These are phyloP conservation scores for Halotydeus destructor DNA, from an alignment of 1,140 invertebrate species.

Conservation along the genomic window DNA sequence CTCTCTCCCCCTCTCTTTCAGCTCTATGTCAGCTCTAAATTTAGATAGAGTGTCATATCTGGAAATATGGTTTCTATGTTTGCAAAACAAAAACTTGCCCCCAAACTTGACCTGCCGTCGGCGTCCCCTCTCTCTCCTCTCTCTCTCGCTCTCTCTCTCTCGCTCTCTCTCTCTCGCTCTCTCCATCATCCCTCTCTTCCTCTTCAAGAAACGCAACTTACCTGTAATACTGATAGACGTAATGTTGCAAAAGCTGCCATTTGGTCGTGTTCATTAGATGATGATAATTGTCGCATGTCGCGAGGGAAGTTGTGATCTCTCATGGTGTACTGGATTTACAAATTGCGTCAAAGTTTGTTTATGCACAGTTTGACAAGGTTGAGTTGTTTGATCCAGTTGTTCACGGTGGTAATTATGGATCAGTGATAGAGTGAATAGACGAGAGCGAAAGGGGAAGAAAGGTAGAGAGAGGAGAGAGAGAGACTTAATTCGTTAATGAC, in stretches of 20 bases:
- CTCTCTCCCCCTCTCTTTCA: too few species aligned
- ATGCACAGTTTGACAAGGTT: too few species aligned
- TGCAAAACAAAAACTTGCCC: background rate
- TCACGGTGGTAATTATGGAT: too few species aligned
- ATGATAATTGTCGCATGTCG: constrained; percentile 13
- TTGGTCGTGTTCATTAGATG: constrained; percentile 15
- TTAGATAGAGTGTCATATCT: too few species aligned
- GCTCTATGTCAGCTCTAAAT: too few species aligned
- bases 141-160: too few species aligned
- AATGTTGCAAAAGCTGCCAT: constrained; percentile 17
- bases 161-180: too few species aligned
- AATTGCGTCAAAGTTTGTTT: too few species aligned
- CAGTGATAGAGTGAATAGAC: constrained; percentile 12
- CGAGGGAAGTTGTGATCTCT: constrained; percentile 15
- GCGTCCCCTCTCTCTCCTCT: too few species aligned
- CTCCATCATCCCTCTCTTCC: too few species aligned
- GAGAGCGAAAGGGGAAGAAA: background rate
- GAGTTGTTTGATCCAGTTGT: too few species aligned
- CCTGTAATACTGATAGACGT: constrained; percentile 17
- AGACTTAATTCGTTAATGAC: background rate
- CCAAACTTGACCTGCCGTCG: too few species aligned
- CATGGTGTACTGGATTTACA: constrained; percentile 17
- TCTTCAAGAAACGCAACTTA: constrained; percentile 7
- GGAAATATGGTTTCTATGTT: background rate
- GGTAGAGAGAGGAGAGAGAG: background rate